Evolutionary conservation across 2,888 invertebrate species (phyloP).

Genomic region (Lasioglossum malachurum): DNA sequence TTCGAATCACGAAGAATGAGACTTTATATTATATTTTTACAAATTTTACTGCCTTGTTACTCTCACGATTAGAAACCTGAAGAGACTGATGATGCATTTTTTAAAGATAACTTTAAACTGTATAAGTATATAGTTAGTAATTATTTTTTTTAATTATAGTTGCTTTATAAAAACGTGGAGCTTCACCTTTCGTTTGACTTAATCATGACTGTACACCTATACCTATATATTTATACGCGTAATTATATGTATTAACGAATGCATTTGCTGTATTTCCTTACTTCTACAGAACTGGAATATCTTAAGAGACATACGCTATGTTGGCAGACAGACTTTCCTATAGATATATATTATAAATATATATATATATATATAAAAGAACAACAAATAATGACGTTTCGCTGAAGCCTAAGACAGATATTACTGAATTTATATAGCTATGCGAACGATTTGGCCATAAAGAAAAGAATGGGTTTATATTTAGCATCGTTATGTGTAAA

Average conservation of each 20-base stretch:
- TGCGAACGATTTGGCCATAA: constrained; percentile 58
- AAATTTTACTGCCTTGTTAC: constrained; percentile 46
- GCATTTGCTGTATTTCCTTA: constrained; percentile 31
- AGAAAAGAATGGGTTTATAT: constrained; percentile 64
- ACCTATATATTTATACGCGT: constrained; percentile 40
- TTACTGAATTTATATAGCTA: constrained; percentile 65
- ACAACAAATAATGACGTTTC: constrained; percentile 56
- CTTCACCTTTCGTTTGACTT: constrained; percentile 20
- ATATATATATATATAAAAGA: constrained; percentile 22
- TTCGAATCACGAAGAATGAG: neutral
- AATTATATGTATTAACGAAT: constrained; percentile 39
- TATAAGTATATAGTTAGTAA: constrained; percentile 5
- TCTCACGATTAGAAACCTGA: constrained; percentile 35
- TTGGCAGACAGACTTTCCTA: constrained; percentile 59
- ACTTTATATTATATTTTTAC: constrained; percentile 18
- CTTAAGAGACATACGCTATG: constrained; percentile 36
- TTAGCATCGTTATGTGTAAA: constrained; percentile 69
- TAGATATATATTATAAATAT: constrained; percentile 34
- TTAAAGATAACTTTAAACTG: constrained; percentile 31
- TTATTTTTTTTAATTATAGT: neutral
- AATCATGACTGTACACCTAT: constrained; percentile 30
- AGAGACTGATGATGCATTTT: constrained; percentile 56
- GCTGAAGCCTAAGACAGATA: constrained; percentile 54
- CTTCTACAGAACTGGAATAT: constrained; percentile 28
- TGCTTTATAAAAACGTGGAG: neutral